Evolutionary conservation across 2,888 invertebrate species (phyloP).

Genomic region (Pyrrhia umbra): DNA sequence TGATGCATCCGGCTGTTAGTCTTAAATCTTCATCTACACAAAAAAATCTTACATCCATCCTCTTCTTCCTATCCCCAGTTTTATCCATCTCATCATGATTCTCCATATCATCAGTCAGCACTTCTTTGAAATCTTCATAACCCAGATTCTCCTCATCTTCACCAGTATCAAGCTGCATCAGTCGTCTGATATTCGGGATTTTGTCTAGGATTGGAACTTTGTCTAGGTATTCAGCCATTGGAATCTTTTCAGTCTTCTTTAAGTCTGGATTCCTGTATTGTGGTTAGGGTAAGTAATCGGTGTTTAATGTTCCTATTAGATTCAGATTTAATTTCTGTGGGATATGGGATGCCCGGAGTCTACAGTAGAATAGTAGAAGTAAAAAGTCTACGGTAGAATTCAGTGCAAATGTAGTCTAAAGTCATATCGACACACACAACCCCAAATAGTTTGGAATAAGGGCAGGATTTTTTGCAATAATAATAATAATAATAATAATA

Average conservation of each 20-base stretch:
- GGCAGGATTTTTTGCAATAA: no score
- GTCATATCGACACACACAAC: no score
- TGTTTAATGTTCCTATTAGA: no score
- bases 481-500: no score
- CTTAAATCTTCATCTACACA: no score
- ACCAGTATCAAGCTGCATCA: slow-evolving; percentile 72
- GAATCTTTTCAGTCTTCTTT: slow-evolving; percentile 10
- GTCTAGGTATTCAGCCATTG: not conserved
- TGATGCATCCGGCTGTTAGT: no score
- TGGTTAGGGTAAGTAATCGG: not conserved
- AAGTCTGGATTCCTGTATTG: slow-evolving; percentile 56
- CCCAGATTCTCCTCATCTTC: slow-evolving; percentile 71
- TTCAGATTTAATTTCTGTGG: no score
- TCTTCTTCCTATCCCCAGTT: slow-evolving; percentile 66
- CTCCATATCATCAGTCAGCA: slow-evolving; percentile 70
- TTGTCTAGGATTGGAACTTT: slow-evolving; percentile 16
- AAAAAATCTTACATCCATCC: slow-evolving; percentile 48
- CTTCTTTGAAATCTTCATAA: slow-evolving; percentile 78
- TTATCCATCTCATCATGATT: slow-evolving; percentile 71
- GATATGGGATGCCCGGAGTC: no score
- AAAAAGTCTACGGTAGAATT: no score
- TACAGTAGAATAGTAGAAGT: no score
- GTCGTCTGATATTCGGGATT: slow-evolving; percentile 65
- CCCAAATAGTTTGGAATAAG: no score
- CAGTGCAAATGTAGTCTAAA: no score